These are phyloP conservation scores for Alexandromys fortis DNA, from an alignment of 2,113 vertebrate species.

Conservation along the genomic window DNA sequence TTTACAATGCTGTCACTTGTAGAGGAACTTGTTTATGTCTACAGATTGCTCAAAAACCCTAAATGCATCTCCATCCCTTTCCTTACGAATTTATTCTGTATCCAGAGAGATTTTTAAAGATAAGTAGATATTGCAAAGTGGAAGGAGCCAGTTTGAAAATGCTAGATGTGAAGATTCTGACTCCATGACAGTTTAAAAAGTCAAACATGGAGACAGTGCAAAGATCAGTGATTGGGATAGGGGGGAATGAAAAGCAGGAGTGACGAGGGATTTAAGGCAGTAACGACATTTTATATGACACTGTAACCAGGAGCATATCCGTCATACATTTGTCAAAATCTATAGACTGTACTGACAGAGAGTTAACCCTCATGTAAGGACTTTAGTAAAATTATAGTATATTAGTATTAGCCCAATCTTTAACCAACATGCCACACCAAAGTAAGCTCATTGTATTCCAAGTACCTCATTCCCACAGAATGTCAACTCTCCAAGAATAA, in stretches of 20 bases:
- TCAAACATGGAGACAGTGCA: background rate
- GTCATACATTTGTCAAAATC: background rate
- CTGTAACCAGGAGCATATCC: background rate
- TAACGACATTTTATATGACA: background rate
- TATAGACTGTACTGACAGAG: background rate
- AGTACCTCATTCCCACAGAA: background rate
- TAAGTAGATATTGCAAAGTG: background rate
- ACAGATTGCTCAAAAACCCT: background rate
- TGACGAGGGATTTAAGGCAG: background rate
- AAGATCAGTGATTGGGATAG: background rate
- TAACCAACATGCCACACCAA: background rate
- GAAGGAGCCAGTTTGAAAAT: background rate
- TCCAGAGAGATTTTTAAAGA: background rate
- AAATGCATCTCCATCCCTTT: background rate
- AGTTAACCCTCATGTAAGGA: background rate
- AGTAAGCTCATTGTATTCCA: background rate
- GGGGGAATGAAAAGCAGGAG: background rate
- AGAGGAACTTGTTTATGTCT: background rate
- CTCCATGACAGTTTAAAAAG: background rate
- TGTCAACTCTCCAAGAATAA: background rate
- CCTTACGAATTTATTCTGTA: conserved; percentile 36
- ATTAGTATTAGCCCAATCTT: too few species aligned
- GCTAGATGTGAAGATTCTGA: background rate
- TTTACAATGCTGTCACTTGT: conserved; percentile 4
- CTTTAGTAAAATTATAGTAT: background rate